Base-by-base conservation (phyloP, 2,797 vertebrate species). In the Simalia tracyae region DNA sequence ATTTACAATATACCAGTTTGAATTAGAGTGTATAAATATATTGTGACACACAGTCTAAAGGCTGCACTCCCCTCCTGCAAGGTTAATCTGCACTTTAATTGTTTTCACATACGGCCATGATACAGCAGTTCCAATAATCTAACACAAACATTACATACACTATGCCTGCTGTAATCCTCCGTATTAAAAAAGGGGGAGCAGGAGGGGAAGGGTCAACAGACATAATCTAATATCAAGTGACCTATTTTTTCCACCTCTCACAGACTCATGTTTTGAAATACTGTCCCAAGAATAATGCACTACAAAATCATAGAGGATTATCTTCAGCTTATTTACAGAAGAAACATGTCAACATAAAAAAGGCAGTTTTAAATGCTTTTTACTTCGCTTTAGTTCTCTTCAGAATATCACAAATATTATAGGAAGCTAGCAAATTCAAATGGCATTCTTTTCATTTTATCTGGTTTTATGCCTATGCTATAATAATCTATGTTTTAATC, bases 11-110 rank as follows among this genome's bases (percentile, higher is more conserved):
- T 88, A n/a, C 15, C 4, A 57, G 92, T 84, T 42, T 90, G 28
- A 0, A 7, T 57, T 42, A 31, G 24, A 56, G 92, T 68, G 0
- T 90, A 26, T 91, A 95, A 95, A 89, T 22, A 91, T 66, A 93
- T 76, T 92, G 50, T 87, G 88, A 88, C 54, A 87, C 31, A 88
- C 87, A 90, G 93, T 95, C 92, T 85, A 96, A 76, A 91, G 88
- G 87, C 64, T 93, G 93, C 86, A 60, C 46, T 87, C 60, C 61
- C 89, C 91, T 68, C 63, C 95, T 91, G 86, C 91, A 94, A 95
- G 94, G 89, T 96, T 98, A 98, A 98, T 97, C 96, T 95, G 94
- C 95, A 96, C 96, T 98, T 98, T 97, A 98, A 95, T 97, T 93
- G 96, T 97, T 95, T 95, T 95, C 94, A 97, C 97, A 97, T 97